Conservation (phyloP, 2,888 invertebrate genomes). For the Colostygia pectinataria region DNA sequence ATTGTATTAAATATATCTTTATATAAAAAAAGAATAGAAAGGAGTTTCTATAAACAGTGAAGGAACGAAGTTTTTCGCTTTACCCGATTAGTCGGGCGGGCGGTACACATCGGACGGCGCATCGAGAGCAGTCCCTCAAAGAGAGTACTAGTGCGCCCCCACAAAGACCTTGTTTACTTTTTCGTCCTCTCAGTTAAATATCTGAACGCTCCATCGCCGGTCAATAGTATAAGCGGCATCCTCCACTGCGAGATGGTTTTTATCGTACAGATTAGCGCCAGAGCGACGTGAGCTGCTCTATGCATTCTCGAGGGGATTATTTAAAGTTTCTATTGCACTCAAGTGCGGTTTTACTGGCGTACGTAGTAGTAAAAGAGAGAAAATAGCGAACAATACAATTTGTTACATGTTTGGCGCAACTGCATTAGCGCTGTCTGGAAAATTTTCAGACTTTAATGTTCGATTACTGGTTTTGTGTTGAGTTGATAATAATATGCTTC, state of each 20-base stretch:
- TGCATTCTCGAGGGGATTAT: slow-evolving; percentile 60
- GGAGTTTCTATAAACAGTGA: slow-evolving; percentile 40
- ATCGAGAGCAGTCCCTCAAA: slow-evolving; percentile 44
- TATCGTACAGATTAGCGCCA: slow-evolving; percentile 60
- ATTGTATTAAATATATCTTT: too few species aligned
- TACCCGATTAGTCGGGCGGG: slow-evolving; percentile 53
- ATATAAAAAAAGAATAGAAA: slow-evolving; percentile 16
- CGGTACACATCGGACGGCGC: slow-evolving; percentile 36
- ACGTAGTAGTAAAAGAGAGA: slow-evolving; percentile 15
- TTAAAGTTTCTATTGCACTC: slow-evolving; percentile 54
- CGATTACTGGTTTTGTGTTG: slow-evolving; percentile 4
- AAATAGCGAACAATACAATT: slow-evolving; percentile 20
- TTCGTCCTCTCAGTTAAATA: slow-evolving; percentile 60
- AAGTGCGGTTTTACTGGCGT: slow-evolving; percentile 28
- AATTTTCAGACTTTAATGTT: slow-evolving; percentile 13
- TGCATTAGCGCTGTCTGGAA: slow-evolving; percentile 16
- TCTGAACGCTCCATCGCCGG: slow-evolving; percentile 63
- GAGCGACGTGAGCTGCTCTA: slow-evolving; percentile 54
- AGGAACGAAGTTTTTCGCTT: slow-evolving; percentile 53
- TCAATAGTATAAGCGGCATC: slow-evolving; percentile 59
- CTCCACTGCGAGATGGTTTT: slow-evolving; percentile 53
- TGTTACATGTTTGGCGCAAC: slow-evolving; percentile 16
- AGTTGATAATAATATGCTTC: background rate
- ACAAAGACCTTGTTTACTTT: slow-evolving; percentile 64
- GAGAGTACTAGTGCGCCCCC: slow-evolving; percentile 40